Conservation (phyloP, 2,113 vertebrate species). For the Petromus typicus region DNA sequence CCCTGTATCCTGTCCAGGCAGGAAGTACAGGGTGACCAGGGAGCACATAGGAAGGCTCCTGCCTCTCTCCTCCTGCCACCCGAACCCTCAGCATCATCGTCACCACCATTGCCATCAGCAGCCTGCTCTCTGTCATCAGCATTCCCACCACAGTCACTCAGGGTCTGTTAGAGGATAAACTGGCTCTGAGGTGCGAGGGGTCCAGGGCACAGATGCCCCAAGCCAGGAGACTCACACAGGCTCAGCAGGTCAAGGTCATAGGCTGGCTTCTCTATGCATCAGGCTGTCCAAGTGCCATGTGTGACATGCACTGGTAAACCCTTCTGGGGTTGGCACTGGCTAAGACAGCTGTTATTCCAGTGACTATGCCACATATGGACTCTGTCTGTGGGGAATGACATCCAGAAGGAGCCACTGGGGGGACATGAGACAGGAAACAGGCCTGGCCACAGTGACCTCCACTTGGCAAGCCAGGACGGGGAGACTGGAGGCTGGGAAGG, state of each 20-base stretch:
- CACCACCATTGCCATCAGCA: rapidly evolving
- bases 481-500: neutral
- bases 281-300: neutral
- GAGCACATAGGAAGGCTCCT: rapidly evolving
- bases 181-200: neutral
- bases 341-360: neutral
- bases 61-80: neutral
- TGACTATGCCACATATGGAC: neutral
- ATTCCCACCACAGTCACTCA: rapidly evolving
- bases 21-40: neutral
- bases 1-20: slow-evolving; percentile 84
- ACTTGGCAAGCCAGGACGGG: neutral
- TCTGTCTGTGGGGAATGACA: neutral
- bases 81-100: neutral
- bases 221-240: neutral
- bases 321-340: neutral
- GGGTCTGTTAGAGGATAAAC: neutral
- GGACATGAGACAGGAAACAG: neutral
- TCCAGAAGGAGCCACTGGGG: neutral
- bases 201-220: neutral
- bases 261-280: neutral
- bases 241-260: neutral
- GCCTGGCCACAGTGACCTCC: neutral
- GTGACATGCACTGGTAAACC: neutral
- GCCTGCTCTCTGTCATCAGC: too few relatives aligned